A percentile compares a stretch with the other conserved stretches of the same genome.
These are phyloP conservation scores for Cololabis saira DNA, from an alignment of 2,113 vertebrate genomes.

Conservation along the genomic window DNA sequence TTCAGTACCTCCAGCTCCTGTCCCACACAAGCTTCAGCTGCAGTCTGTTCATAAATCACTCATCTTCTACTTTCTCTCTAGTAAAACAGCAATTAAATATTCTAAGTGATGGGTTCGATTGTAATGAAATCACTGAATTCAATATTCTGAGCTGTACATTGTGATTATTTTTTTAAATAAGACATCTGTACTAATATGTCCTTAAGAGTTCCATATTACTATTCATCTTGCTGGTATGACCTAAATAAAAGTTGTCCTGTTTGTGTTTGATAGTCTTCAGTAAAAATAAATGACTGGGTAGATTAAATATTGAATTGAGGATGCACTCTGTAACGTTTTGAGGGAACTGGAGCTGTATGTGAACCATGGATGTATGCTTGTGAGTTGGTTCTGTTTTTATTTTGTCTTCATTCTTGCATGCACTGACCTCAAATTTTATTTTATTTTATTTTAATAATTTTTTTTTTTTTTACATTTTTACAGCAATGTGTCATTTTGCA, in stretches of 20 bases:
- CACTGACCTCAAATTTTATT: constrained; percentile 23
- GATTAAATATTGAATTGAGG: constrained; percentile 47
- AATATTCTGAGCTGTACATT: no score
- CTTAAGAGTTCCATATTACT: no score
- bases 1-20: no score
- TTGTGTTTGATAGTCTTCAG: constrained; percentile 7
- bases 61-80: no score
- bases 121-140: no score
- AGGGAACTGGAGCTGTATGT: constrained; percentile 16
- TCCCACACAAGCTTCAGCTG: no score
- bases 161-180: no score
- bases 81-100: no score
- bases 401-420: constrained; percentile 10
- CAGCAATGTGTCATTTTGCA: background rate
- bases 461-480: background rate
- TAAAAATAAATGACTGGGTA: constrained; percentile 13
- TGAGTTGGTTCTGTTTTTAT: constrained; percentile 18
- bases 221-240: background rate
- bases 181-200: no score
- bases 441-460: constrained; percentile 1
- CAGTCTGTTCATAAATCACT: no score
- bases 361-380: constrained; percentile 22
- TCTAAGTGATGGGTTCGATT: no score
- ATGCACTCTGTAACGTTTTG: background rate
- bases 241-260: background rate